phyloP scores from a whole-genome alignment of 1,140 invertebrate species.

The Drosophila bocqueti region DNA sequence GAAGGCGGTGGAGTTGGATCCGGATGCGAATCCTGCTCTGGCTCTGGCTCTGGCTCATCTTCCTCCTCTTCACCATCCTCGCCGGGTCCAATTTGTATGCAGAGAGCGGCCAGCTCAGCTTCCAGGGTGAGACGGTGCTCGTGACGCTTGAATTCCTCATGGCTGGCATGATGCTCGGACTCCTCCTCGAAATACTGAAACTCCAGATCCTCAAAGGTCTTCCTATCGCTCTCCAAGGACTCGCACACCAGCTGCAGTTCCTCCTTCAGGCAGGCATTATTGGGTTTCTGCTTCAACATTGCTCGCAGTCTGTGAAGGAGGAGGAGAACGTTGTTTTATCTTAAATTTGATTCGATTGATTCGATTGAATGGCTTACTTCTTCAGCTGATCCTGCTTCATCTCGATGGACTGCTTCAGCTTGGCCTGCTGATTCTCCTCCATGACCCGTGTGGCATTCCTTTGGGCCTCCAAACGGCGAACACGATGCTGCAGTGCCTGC shows the following conservation, averaged over 20 bases:
- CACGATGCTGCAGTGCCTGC: conserved; percentile 69
- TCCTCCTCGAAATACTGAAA: conserved; percentile 97
- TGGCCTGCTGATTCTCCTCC: conserved; percentile 84
- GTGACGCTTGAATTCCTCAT: conserved; percentile 93
- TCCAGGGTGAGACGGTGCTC: conserved; percentile 87
- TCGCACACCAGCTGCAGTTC: conserved; percentile 88
- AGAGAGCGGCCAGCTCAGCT: conserved; percentile 63
- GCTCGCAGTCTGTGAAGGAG: conserved; percentile 85
- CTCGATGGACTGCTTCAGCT: conserved; percentile 84
- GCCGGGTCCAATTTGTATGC: conserved; percentile 59
- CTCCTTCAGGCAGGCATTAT: conserved; percentile 87
- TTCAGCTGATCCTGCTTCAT: conserved; percentile 83
- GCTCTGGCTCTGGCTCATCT: background rate
- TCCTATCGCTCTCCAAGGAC: conserved; percentile 89
- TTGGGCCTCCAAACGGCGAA: conserved; percentile 81
- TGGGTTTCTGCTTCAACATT: conserved; percentile 86
- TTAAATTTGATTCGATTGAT: background rate
- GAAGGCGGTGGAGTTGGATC: conserved; percentile 33
- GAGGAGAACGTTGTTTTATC: background rate
- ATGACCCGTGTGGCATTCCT: conserved; percentile 83
- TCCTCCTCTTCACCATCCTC: conserved; percentile 26
- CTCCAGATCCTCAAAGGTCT: conserved; percentile 96
- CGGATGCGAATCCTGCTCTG: background rate
- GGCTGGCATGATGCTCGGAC: conserved; percentile 91
- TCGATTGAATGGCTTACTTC: conserved; percentile 45